These are phyloP conservation scores for Tortrix viridana DNA, from an alignment of 2,888 invertebrate genomes.

Conservation along the genomic window DNA sequence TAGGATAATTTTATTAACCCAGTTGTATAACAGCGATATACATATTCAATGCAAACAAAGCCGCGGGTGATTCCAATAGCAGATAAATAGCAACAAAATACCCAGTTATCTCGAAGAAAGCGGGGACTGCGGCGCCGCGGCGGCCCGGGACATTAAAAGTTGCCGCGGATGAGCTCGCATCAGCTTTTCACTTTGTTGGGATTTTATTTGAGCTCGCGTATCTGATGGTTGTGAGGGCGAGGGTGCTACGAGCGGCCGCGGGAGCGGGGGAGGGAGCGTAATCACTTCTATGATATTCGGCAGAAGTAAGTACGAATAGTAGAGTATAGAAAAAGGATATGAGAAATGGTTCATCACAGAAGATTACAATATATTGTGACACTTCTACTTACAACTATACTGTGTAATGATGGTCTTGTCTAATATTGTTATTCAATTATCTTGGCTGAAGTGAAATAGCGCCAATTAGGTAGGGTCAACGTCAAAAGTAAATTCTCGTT, in stretches of 20 bases:
- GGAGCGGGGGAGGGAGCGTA: slow-evolving; percentile 38
- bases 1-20: too few species aligned
- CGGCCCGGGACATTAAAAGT: slow-evolving; percentile 53
- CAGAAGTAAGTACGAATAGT: neutral
- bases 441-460: too few species aligned
- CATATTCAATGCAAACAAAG: too few species aligned
- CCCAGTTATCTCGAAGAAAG: neutral
- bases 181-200: slow-evolving; percentile 72
- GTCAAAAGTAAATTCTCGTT: too few species aligned
- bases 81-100: neutral
- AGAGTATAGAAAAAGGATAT: slow-evolving; percentile 30
- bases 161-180: slow-evolving; percentile 49
- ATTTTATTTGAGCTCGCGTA: slow-evolving; percentile 62
- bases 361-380: too few species aligned
- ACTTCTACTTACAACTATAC: too few species aligned
- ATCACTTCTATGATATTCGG: slow-evolving; percentile 43
- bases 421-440: too few species aligned
- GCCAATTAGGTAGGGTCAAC: too few species aligned
- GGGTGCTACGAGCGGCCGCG: slow-evolving; percentile 39
- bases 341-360: slow-evolving; percentile 25
- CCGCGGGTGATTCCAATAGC: neutral
- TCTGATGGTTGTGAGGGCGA: slow-evolving; percentile 51
- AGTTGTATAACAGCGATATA: too few species aligned
- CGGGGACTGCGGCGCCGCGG: slow-evolving; percentile 15
- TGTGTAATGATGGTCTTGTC: too few species aligned